Base-by-base conservation (phyloP, 2,113 vertebrate species). In the Diphyllodes magnificus region DNA sequence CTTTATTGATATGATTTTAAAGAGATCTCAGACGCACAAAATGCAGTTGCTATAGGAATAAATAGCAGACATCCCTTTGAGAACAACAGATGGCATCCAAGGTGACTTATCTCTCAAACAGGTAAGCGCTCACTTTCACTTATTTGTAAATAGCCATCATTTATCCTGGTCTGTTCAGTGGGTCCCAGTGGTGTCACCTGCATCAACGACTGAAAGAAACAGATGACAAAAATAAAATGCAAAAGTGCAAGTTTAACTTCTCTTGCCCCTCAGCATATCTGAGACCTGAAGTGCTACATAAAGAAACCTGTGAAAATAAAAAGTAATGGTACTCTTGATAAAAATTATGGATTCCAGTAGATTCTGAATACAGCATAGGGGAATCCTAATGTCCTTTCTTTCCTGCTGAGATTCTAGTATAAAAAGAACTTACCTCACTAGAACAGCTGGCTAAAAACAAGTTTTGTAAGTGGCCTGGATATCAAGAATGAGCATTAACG, bases 81-180 rank as follows among this genome's bases (percentile, higher is more conserved):
- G 97, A 98, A 97, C 92, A 97, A 97, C 98, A 98, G 97, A 97
- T 95, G 97, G 97, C 97, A 97, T 96, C 96, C 97, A 98, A 98
- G 97, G 97, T 98, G 97, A 98, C 95, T 97, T 97, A 96, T 97
- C 96, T 97, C 92, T 90, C 87, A 90, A 97, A 92, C 84, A 95
- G 91, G 95, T 96, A 96, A 93, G 92, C n/a, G 13, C 82, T 95
- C 77, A 65, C 75, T 87, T 96, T 89, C 93, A 84, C 90, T 97
- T 95, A 92, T 97, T 97, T 97, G 83, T 97, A 98, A 98, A 97
- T 68, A 88, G 86, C 91, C 95, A 94, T 97, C 88, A 97, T 97
- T 98, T 97, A 97, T 98, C 97, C 97, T 95, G 92, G 51, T 95
- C 97, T 97, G 91, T 95, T 96, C 95, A 63, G 85, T 17, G 65